Evolutionary conservation across 1,140 invertebrate species (phyloP).

Genomic region (Globodera ellingtonae): DNA sequence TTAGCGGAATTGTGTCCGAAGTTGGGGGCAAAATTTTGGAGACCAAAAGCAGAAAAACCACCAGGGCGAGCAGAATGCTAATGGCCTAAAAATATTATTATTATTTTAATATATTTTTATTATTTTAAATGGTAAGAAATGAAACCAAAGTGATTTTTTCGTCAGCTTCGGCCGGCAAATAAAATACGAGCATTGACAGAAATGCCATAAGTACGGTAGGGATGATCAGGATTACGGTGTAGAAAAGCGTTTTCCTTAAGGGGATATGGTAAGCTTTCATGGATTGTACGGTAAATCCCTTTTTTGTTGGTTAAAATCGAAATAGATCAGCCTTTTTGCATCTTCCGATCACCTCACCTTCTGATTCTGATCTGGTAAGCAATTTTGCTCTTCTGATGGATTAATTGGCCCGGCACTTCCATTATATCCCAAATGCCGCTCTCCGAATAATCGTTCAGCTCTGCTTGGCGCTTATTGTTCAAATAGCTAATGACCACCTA

Average conservation of each 20-base stretch:
- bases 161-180: conserved; percentile 80
- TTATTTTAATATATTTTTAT: too few relatives aligned
- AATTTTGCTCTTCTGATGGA: conserved; percentile 70
- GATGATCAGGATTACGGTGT: conserved; percentile 97
- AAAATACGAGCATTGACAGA: conserved; percentile 92
- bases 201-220: conserved; percentile 72
- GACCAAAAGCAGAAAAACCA: conserved; percentile 96
- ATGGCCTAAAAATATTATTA: conserved; percentile 42
- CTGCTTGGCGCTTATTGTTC: conserved; percentile 71
- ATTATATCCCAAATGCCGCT: conserved; percentile 96
- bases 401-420: conserved; percentile 48
- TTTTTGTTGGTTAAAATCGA: too few relatives aligned
- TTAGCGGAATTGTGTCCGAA: conserved; percentile 88
- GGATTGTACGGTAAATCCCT: conserved; percentile 40
- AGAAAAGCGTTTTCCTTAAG: conserved; percentile 93
- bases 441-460: conserved; percentile 85
- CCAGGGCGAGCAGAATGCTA: conserved; percentile 87
- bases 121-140: too few relatives aligned
- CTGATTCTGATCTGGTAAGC: conserved; percentile 59
- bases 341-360: conserved; percentile 35
- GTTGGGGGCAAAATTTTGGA: conserved; percentile 98
- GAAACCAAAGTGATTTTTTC: conserved; percentile 65
- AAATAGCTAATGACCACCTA: conserved; percentile 14
- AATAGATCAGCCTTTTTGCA: too few relatives aligned
- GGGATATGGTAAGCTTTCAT: conserved; percentile 2